phyloP scores from a whole-genome alignment of 2,888 invertebrate species.

The Laothoe populi region DNA sequence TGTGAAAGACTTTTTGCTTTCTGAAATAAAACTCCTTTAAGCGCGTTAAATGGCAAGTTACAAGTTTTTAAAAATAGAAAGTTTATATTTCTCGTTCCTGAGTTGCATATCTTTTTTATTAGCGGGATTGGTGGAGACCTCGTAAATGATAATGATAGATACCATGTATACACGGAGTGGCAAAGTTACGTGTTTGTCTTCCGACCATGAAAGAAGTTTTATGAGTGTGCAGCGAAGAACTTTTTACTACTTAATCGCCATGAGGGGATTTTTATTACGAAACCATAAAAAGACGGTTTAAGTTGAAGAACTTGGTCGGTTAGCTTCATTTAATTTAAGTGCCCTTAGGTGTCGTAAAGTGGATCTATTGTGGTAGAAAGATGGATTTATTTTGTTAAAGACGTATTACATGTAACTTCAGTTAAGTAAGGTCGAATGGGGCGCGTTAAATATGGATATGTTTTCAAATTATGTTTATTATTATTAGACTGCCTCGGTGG shows the following conservation, averaged over 20 bases:
- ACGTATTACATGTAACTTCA: not conserved
- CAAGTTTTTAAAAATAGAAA: too few relatives aligned
- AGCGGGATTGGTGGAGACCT: not conserved
- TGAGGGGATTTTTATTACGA: conserved; percentile 47
- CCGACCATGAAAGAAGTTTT: conserved; percentile 22
- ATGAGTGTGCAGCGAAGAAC: conserved; percentile 42
- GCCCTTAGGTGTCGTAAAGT: conserved; percentile 49
- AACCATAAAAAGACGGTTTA: conserved; percentile 52
- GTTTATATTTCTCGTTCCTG: too few relatives aligned
- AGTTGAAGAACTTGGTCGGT: conserved; percentile 42
- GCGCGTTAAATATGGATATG: too few relatives aligned
- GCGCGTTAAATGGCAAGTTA: too few relatives aligned
- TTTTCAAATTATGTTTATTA: too few relatives aligned
- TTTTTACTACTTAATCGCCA: conserved; percentile 56
- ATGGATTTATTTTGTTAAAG: conserved; percentile 23
- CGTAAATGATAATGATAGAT: not conserved
- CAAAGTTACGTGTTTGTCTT: not conserved
- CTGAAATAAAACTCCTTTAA: too few relatives aligned
- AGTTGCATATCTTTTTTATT: too few relatives aligned
- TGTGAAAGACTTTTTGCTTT: too few relatives aligned
- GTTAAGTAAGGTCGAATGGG: conserved; percentile 3
- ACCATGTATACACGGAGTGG: not conserved
- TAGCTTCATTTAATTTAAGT: conserved; percentile 52
- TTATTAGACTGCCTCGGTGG: too few relatives aligned
- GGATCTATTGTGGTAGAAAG: conserved; percentile 41